These are phyloP conservation scores for Apocrypta bakeri DNA, from an alignment of 1,140 invertebrate species.

Conservation along the genomic window DNA sequence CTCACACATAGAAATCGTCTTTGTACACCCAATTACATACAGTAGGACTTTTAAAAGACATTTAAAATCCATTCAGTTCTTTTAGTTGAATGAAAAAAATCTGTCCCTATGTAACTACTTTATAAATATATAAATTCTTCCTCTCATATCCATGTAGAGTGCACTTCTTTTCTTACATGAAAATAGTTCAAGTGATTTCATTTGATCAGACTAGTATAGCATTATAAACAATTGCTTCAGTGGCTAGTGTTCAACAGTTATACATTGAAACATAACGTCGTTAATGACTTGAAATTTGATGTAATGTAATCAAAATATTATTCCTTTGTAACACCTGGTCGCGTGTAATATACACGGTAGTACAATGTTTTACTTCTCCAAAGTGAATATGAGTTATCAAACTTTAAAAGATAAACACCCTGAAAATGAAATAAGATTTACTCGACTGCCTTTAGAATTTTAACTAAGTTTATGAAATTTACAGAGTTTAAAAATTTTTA, in stretches of 20 bases:
- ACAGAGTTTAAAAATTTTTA: slow-evolving; percentile 42
- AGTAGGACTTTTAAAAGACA: slow-evolving; percentile 22
- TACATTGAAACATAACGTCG: slow-evolving; percentile 53
- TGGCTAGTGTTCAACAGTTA: slow-evolving; percentile 61
- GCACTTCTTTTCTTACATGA: slow-evolving; percentile 44
- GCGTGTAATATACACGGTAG: slow-evolving; percentile 98
- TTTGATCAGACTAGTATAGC: slow-evolving; percentile 64
- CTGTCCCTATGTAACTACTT: slow-evolving; percentile 54
- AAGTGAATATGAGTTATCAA: slow-evolving; percentile 99
- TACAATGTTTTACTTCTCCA: slow-evolving; percentile 99
- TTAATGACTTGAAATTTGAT: slow-evolving; percentile 48
- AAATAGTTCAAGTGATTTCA: slow-evolving; percentile 54
- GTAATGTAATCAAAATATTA: slow-evolving; percentile 54
- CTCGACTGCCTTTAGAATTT: background rate
- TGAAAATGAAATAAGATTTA: slow-evolving; percentile 56
- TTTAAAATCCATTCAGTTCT: slow-evolving; percentile 41
- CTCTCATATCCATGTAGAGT: slow-evolving; percentile 37
- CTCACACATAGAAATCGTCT: slow-evolving; percentile 20
- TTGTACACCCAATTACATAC: slow-evolving; percentile 31
- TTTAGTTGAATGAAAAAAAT: slow-evolving; percentile 55
- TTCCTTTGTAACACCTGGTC: slow-evolving; percentile 65
- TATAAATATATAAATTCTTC: slow-evolving; percentile 63
- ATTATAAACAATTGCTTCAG: slow-evolving; percentile 56
- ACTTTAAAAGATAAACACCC: slow-evolving; percentile 98
- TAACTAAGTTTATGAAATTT: background rate